A percentile compares a stretch with the other conserved stretches of the same genome.
These are phyloP conservation scores for Melopsittacus undulatus DNA, from an alignment of 2,797 vertebrate species.

Conservation along the genomic window DNA sequence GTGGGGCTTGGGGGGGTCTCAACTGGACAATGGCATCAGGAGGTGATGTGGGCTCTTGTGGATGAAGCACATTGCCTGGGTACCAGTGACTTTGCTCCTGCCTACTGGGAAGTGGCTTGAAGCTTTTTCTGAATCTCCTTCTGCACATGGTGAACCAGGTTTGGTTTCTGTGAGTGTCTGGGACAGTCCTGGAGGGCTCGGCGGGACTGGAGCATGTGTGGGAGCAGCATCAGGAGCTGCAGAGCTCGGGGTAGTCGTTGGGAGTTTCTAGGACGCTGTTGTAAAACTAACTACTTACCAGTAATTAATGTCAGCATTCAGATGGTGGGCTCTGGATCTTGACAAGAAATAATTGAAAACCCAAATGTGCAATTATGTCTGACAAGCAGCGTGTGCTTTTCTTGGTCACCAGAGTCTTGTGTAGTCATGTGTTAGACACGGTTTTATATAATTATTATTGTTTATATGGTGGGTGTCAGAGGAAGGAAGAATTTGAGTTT, in stretches of 20 bases:
- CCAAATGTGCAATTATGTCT: conserved; percentile 63
- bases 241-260: neutral
- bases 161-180: neutral
- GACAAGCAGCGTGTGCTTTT: conserved; percentile 63
- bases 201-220: neutral
- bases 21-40: rapidly evolving
- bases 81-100: neutral
- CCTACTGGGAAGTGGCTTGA: neutral
- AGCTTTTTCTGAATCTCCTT: neutral
- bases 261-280: neutral
- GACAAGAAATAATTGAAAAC: conserved; percentile 61
- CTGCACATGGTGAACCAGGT: neutral
- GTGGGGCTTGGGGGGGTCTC: neutral
- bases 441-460: conserved; percentile 53
- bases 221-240: neutral
- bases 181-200: neutral
- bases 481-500: conserved; percentile 52
- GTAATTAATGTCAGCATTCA: conserved; percentile 49
- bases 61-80: neutral
- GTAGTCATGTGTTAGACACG: conserved; percentile 53
- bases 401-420: conserved; percentile 63
- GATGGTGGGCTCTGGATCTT: conserved; percentile 54
- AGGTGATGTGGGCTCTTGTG: neutral
- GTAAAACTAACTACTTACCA: conserved; percentile 12
- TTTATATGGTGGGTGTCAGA: conserved; percentile 58